Evolutionary conservation across 2,888 invertebrate genomes (phyloP), one percentile per base, ranked within the genome.

Genomic region (Troglohyphantes excavatus): DNA sequence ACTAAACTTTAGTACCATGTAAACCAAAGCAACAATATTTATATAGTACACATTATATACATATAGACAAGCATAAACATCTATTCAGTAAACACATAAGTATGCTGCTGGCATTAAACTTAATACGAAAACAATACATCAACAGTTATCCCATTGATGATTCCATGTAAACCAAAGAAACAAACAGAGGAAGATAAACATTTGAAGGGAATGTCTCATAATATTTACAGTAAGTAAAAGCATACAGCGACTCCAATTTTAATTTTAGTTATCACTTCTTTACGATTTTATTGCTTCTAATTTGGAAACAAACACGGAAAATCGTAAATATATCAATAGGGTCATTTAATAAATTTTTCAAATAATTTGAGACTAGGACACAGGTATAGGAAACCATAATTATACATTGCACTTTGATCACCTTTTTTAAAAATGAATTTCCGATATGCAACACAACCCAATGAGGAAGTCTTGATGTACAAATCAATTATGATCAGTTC

Each of bases 21-120:
- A 68, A 86, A 63, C 21, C 23, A 73, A 86, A 86, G 79, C 70
- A 86, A 86, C 33, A 70, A 82, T 72, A 61, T 70, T 70, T 76
- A 85, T 53, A 53, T 85, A 76, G 53, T 67, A 76, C 76, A 85
- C 53, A 76, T 53, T 76, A 85, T 85, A 63, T 85, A 85, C 85
- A 85, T 84, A 84, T 84, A 84, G 43, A 84, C 84, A 85, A 70
- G 76, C 76, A 67, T 85, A 61, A 39, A 72, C 23, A 39, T 70
- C 82, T 61, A 68, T 78, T 29, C 21, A 61, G 26, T 27, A 46
- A 46, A 19, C 67, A 68, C n/a, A 11, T 43, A 53, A 33, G 29
- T 19, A 39, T 76, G 76, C 76, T 26, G 17, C 65, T 78, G 63
- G 65, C 78, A 65, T 23, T 43, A 46, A 39, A 63, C 53, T 53